Evolutionary conservation across 1,140 invertebrate genomes (phyloP), one percentile per base, ranked within the genome.

Genomic region (Drosophila kohkoa): DNA sequence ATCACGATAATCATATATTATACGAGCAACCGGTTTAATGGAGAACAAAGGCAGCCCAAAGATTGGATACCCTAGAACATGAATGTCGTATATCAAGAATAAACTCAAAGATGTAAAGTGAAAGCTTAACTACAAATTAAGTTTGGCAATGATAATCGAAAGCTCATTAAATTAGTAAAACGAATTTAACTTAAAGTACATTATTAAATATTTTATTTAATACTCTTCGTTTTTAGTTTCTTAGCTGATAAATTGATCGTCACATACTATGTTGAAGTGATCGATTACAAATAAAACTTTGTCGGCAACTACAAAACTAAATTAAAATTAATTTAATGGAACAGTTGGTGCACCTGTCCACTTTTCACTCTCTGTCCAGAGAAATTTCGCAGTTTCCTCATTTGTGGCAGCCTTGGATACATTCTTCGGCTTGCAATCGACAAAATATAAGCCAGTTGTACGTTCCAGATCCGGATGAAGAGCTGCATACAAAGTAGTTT

Each of bases 351-450:
- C 45, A 11, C 63, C 52, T 25, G 82, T 86, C 96, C 96, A 97
- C 89, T 95, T 96, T 92, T 95, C 95, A 93, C 96, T 97, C 7
- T 96, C 96, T 60, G 93, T 87, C 96, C 96, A 98, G n/a, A 97
- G 83, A 95, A 96, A 96, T 69, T 93, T 93, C 1, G 94, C 94
- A 55, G 94, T 78, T 35, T 94, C 89, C 57, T 95, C 94, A 92
- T 97, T 94, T 66, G 94, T 90, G 0, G 94, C 95, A 48, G 93
- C 86, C 8, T 93, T 90, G 11, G 94, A 93, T 6, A 95, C 93
- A 60, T 94, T 92, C 5, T 86, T 87, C 76, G 94, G 92, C 89
- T 94, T 91, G 85, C 94, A 95, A 90, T 97, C 93, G 75, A 96
- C 97, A 69, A 96, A 96, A 92, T 97, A 97, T 91, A 95, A 94